phyloP scores from a whole-genome alignment of 2,888 invertebrate species.

The Mythimna pallens region DNA sequence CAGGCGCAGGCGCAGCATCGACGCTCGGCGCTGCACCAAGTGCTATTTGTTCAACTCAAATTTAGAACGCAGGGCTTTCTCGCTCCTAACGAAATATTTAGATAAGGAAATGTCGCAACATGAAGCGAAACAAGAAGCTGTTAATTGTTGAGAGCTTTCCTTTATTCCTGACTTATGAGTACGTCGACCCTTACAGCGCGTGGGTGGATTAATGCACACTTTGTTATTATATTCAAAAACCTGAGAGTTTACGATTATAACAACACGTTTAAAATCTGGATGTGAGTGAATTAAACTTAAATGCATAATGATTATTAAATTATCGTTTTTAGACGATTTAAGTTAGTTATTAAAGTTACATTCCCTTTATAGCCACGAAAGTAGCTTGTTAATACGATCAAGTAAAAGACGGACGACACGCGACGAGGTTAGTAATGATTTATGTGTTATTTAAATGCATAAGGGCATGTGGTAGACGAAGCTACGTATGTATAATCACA shows the following conservation, averaged over 20 bases:
- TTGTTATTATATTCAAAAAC: conserved; percentile 45
- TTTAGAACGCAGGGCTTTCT: conserved; percentile 75
- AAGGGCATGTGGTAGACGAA: conserved; percentile 69
- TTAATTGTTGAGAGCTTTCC: conserved; percentile 84
- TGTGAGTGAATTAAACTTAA: not conserved
- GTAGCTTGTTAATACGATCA: conserved; percentile 50
- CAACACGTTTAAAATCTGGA: not conserved
- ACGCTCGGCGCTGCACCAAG: conserved; percentile 18
- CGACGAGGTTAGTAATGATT: conserved; percentile 73
- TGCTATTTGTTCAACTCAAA: conserved; percentile 74
- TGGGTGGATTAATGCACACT: conserved; percentile 72
- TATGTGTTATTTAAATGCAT: conserved; percentile 81
- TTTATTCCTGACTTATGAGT: conserved; percentile 74
- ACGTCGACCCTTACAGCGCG: conserved; percentile 76
- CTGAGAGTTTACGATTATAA: conserved; percentile 16
- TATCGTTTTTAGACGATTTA: conserved; percentile 17
- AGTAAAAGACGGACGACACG: conserved; percentile 52
- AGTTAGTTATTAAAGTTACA: conserved; percentile 29
- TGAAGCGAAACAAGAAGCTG: conserved; percentile 84
- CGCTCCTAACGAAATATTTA: conserved; percentile 76
- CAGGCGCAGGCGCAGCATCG: not conserved
- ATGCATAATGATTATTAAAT: not conserved
- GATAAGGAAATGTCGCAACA: conserved; percentile 86
- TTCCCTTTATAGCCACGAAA: conserved; percentile 46
- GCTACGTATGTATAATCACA: conserved; percentile 74